phyloP scores from a whole-genome alignment of 2,888 invertebrate genomes.

The Anticlea derivata region DNA sequence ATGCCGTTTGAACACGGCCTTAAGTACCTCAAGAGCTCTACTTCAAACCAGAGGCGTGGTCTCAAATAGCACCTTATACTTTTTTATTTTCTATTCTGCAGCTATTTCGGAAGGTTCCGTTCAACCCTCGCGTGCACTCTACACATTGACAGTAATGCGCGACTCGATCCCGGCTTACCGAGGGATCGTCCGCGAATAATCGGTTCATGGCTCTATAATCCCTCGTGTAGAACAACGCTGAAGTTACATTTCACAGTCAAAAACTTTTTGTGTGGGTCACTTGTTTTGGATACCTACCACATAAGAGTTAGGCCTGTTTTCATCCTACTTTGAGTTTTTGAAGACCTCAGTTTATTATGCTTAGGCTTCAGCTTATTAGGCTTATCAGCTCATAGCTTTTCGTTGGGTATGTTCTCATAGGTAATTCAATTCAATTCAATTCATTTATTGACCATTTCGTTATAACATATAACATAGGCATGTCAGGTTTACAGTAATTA shows the following conservation, averaged over 20 bases:
- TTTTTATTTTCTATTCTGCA: no score
- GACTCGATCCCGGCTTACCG: constrained; percentile 68
- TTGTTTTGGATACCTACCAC: constrained; percentile 26
- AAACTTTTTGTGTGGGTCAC: constrained; percentile 45
- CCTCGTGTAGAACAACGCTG: constrained; percentile 65
- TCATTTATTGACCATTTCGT: no score
- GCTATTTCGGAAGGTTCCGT: constrained; percentile 9
- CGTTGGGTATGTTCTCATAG: no score
- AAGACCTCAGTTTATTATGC: background rate
- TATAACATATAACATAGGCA: no score
- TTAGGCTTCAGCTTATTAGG: background rate
- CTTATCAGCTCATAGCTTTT: no score
- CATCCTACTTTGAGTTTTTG: background rate
- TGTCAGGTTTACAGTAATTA: no score
- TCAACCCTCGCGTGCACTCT: constrained; percentile 34
- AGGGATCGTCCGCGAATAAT: constrained; percentile 64
- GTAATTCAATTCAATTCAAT: no score
- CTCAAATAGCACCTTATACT: no score
- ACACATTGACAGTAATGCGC: constrained; percentile 42
- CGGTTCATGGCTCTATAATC: constrained; percentile 72
- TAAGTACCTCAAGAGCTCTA: no score
- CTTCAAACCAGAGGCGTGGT: no score
- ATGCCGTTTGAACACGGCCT: no score
- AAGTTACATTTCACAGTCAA: constrained; percentile 56
- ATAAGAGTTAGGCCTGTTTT: background rate